Base-by-base conservation (phyloP, 37 sponge, comb jelly and placozoan genomes). In the Axinella damicornis region DNA sequence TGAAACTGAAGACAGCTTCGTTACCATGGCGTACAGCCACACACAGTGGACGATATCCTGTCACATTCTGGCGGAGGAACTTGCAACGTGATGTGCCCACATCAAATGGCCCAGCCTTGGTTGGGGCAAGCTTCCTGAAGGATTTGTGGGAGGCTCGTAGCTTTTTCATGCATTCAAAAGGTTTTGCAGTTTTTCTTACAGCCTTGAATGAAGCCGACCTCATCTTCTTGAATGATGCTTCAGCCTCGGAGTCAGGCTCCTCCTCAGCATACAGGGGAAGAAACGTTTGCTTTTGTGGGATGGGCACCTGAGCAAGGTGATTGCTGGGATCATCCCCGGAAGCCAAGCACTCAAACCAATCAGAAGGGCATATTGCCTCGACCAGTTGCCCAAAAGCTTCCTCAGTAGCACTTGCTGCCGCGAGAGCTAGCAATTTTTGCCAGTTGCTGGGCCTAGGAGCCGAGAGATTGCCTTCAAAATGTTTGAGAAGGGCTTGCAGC, bases 381-480 rank as follows among this genome's bases (percentile, higher is more conserved):
- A 79, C 80, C 62, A 86, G 55, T 21, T 11, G 20, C 16, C 52
- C 24, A 36, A 72, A 79, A 28, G 55, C 61, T 0, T 28, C 28
- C 31, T 17, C 16, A 53, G 71, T 24, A 6, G 57, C 63, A 61
- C 53, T 62, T 25, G 56, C 39, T 0, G 73, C 73, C 5, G 65
- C 80, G 5, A 86, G 80, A 79, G 73, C 41, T 9, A 86, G 59
- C 87, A 79, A 86, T 21, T 77, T 70, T 15, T 17, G 25, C 87
- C 87, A 86, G 65, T 62, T 15, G 0, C 25, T 28, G 15, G 87
- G 80, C 27, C 17, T 55, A 34, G 35, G 28, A 4, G 38, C 36
- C 16, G 78, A 67, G 1, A 14, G 22, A 13, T 5, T 27, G 30
- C 2, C n/a, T 31, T 31, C 55, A 30, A 71, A 54, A 39, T 71